A percentile compares a stretch with the other conserved stretches of the same genome.
Evolutionary conservation across 2,797 vertebrate species (phyloP).

Genomic region (Serranus cabrilla): DNA sequence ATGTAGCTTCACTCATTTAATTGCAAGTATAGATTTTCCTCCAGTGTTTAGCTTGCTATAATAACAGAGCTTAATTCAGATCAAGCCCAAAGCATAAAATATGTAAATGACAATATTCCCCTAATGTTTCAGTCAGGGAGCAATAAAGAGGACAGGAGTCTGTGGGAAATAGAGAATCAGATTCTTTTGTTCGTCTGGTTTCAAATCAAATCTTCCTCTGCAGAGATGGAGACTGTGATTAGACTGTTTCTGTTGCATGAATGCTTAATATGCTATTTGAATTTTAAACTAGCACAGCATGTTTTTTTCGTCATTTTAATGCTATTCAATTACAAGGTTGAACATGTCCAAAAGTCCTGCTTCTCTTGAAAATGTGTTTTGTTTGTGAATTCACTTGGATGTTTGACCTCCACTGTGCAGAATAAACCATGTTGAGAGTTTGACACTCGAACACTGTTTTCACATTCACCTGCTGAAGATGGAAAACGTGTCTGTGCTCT

Average conservation of each 20-base stretch:
- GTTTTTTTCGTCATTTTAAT: neutral
- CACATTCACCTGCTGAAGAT: neutral
- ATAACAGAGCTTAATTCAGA: slow-evolving; percentile 63
- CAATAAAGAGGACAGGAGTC: slow-evolving; percentile 36
- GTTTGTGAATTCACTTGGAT: neutral
- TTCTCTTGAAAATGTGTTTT: slow-evolving; percentile 15
- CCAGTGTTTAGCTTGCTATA: slow-evolving; percentile 52
- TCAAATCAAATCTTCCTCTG: slow-evolving; percentile 27
- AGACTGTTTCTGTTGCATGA: neutral
- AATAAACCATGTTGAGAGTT: neutral
- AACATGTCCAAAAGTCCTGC: neutral
- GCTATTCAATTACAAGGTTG: neutral
- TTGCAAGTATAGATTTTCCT: slow-evolving; percentile 66
- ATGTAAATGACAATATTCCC: slow-evolving; percentile 68
- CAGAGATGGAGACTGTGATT: neutral
- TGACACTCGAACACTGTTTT: neutral
- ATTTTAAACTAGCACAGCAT: neutral
- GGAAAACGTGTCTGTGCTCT: neutral
- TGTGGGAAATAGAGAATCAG: slow-evolving; percentile 22
- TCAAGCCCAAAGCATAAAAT: slow-evolving; percentile 62
- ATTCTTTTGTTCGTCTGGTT: slow-evolving; percentile 42
- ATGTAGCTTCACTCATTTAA: slow-evolving; percentile 70
- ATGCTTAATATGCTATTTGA: too few relatives aligned
- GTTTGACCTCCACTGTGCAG: neutral
- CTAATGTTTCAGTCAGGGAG: slow-evolving; percentile 47